phyloP scores from a whole-genome alignment of 2,797 vertebrate species.

The Hypotaenidia okinawae region DNA sequence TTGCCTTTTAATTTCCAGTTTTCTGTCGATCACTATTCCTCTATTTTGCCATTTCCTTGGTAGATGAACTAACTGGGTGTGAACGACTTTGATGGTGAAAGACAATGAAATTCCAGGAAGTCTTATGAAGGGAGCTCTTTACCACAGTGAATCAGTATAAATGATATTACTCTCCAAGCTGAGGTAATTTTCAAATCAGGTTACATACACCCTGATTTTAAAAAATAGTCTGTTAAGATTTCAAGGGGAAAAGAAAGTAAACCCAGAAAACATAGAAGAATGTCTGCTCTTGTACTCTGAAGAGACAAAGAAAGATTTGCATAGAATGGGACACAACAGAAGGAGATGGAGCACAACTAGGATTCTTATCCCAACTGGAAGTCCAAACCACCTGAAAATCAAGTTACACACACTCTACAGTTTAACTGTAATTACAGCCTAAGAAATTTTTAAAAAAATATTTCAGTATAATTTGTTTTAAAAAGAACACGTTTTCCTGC shows the following conservation, averaged over 20 bases:
- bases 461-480: background rate
- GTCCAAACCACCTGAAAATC: background rate
- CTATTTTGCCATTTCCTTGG: conserved; percentile 1
- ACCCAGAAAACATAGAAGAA: background rate
- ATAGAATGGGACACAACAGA: background rate
- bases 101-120: background rate
- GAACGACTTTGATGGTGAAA: background rate
- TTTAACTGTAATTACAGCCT: background rate
- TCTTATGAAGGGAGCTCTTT: background rate
- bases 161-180: background rate
- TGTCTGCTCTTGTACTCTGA: background rate
- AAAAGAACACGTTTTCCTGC: background rate
- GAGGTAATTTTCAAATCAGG: background rate
- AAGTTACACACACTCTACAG: background rate
- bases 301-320: background rate
- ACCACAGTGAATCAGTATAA: background rate
- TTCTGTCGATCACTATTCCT: background rate
- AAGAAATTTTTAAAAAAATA: background rate
- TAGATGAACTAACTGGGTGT: background rate
- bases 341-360: background rate
- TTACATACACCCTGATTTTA: background rate
- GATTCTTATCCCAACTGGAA: background rate
- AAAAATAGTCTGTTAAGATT: background rate
- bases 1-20: background rate
- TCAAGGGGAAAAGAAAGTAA: background rate